Conservation (phyloP, 1,140 invertebrate species). For the Heliconius himera region DNA sequence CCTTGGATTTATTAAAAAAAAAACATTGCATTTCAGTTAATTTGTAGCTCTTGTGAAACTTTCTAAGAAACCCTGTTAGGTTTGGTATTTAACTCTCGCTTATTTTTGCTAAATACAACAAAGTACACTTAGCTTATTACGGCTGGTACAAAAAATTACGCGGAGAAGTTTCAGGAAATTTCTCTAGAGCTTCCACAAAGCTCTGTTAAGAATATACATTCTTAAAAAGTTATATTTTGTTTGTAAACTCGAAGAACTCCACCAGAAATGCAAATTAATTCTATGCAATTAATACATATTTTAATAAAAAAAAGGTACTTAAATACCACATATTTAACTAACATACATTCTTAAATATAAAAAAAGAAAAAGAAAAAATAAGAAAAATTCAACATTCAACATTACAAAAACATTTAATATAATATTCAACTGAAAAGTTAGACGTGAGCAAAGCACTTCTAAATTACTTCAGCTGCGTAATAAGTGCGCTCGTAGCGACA, state of each 20-base stretch:
- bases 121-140: conserved; percentile 29
- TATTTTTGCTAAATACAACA: conserved; percentile 27
- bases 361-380: background rate
- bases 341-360: background rate
- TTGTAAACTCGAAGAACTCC: conserved; percentile 2
- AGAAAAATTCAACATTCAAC: background rate
- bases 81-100: conserved; percentile 29
- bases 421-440: conserved; percentile 24
- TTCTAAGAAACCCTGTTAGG: conserved; percentile 21
- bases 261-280: background rate
- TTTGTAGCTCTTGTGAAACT: conserved; percentile 21
- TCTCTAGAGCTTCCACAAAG: conserved; percentile 21
- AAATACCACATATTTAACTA: background rate
- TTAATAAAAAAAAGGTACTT: background rate
- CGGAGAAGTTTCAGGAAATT: conserved; percentile 20
- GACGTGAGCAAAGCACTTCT: conserved; percentile 36
- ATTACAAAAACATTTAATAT: conserved; percentile 8
- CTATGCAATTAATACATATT: background rate
- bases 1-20: background rate
- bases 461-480: conserved; percentile 40
- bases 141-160: conserved; percentile 29
- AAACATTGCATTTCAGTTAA: conserved; percentile 8
- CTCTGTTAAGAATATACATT: conserved; percentile 22
- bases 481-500: conserved; percentile 33
- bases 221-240: conserved; percentile 25